phyloP scores from a whole-genome alignment of 2,888 invertebrate species.

The Colostygia pectinataria region DNA sequence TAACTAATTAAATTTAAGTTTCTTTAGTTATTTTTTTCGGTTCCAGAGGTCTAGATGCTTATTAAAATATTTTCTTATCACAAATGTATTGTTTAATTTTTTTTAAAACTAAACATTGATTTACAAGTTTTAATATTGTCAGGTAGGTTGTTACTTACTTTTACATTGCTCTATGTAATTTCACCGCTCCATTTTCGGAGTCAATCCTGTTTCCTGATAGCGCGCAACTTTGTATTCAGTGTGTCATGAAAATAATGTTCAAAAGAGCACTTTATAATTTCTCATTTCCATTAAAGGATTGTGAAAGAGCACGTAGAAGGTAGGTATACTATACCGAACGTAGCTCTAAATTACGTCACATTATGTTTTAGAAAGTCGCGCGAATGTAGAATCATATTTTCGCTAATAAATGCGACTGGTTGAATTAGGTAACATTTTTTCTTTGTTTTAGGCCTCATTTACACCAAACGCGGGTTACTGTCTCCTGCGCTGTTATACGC shows the following conservation, averaged over 20 bases:
- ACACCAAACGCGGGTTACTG: not conserved
- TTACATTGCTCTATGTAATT: no score
- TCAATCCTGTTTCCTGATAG: not conserved
- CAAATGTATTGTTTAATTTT: no score
- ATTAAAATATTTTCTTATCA: no score
- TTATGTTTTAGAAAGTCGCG: slow-evolving; percentile 40
- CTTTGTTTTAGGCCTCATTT: slow-evolving; percentile 21
- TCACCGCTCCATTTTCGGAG: not conserved
- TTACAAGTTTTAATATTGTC: no score
- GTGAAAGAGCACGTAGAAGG: slow-evolving; percentile 32
- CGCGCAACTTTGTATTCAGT: slow-evolving; percentile 22
- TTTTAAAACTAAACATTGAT: no score
- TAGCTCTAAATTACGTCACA: slow-evolving; percentile 40
- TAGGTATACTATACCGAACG: slow-evolving; percentile 31
- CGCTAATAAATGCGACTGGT: slow-evolving; percentile 24
- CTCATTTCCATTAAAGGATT: slow-evolving; percentile 37
- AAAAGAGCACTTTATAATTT: slow-evolving; percentile 26
- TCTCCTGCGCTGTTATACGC: no score
- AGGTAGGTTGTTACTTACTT: no score
- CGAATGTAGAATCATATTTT: slow-evolving; percentile 28
- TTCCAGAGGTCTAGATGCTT: no score
- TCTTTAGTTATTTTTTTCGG: no score
- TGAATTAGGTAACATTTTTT: slow-evolving; percentile 26
- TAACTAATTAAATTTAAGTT: no score
- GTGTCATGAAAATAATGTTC: slow-evolving; percentile 24